Evolutionary conservation across 2,113 vertebrate genomes (phyloP), one percentile per base, ranked within the genome.

Genomic region (Malurus melanocephalus): DNA sequence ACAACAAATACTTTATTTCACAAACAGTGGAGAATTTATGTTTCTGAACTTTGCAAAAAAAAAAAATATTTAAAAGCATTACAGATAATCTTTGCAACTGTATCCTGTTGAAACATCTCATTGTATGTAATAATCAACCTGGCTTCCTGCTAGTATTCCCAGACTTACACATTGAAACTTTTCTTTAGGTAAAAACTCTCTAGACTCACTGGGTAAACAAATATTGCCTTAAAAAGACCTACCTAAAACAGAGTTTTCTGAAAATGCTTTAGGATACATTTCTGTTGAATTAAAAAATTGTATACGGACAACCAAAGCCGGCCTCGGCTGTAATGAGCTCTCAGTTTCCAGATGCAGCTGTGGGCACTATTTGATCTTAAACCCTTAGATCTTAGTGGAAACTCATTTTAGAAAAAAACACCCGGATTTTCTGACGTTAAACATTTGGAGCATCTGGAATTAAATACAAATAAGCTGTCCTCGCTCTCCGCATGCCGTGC

Each of bases 231-330:
- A 96, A 67, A 91, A 67, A 91, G 87, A 93, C 24, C 85, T 97
- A 40, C 55, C 64, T 19, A 84, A 92, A 46, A 35, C 95, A 67
- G 87, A 93, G 40, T 88, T 95, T 94, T 96, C 96, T 42, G 77
- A 92, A 80, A 98, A 97, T 68, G 13, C 52, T 24, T 82, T 97
- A 51, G 68, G 80, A 81, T 46, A 89, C 17, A 27, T 97, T 91
- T 96, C 96, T 17, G 68, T 96, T 87, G 94, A 97, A 95, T 85
- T 96, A 55, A 97, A 97, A 93, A 96, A 93, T 52, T 97, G 93
- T 75, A 80, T 22, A 33, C 52, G 87, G 73, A 75, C 96, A 78
- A 93, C 84, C 66, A 92, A 69, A 91, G 57, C 95, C 48, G 95
- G 96, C 55, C 65, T 97, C 16, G 89, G 93, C 88, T 51, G 85